A percentile compares a stretch with the other conserved stretches of the same genome.
Conservation (phyloP, 2,113 vertebrate genomes). For the Plectropomus leopardus region DNA sequence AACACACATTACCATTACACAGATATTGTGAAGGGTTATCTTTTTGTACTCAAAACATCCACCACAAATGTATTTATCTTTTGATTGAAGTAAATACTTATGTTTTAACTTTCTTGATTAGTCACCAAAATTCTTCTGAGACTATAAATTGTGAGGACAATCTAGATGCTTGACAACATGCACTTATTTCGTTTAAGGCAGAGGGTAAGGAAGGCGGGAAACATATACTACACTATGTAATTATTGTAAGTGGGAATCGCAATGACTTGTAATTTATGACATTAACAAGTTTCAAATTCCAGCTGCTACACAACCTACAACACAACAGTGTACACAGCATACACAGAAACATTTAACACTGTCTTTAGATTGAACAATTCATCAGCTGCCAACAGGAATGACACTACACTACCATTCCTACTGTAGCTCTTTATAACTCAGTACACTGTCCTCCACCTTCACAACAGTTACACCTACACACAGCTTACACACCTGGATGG, state of each 20-base stretch:
- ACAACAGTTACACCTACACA: conserved; percentile 13
- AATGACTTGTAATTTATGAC: background rate
- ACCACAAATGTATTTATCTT: background rate
- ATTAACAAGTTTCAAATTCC: background rate
- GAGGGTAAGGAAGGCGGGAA: too few relatives aligned
- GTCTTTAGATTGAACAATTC: background rate
- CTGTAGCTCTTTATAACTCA: background rate
- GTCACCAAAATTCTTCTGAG: background rate
- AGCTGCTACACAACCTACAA: conserved; percentile 15
- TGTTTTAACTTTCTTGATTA: background rate
- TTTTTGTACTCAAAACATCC: too few relatives aligned
- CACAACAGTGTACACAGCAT: conserved; percentile 16
- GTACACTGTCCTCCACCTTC: background rate
- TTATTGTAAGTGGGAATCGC: background rate
- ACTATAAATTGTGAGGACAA: too few relatives aligned
- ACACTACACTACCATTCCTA: background rate
- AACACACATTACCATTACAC: background rate
- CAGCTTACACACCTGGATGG: conserved; percentile 57
- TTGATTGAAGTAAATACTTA: background rate
- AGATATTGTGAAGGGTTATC: fast-evolving
- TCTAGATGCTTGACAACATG: too few relatives aligned
- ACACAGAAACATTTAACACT: background rate
- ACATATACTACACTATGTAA: background rate
- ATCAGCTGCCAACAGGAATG: too few relatives aligned
- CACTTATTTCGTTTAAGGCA: too few relatives aligned